Percentiles rank a stretch among this genome's conserved stretches.
These are phyloP conservation scores for Telmatherina bonti DNA, from an alignment of 2,797 vertebrate species.

Conservation along the genomic window DNA sequence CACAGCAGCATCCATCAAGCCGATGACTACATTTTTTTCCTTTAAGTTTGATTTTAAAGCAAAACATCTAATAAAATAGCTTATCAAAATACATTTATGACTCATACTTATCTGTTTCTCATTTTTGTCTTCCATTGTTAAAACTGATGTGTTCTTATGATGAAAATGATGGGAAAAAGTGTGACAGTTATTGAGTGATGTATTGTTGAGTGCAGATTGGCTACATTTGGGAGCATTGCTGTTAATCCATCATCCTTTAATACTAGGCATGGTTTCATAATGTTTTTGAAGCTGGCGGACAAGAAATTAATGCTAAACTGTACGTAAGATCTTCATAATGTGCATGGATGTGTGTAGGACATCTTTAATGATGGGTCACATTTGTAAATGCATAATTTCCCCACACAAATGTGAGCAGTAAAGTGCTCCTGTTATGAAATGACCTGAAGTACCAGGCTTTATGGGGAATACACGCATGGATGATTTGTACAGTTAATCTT, in stretches of 20 bases:
- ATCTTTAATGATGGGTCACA: background rate
- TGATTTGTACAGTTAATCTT: constrained; percentile 48
- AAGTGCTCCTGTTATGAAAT: background rate
- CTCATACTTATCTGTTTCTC: too few species aligned
- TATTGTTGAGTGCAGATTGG: background rate
- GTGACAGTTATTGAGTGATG: too few species aligned
- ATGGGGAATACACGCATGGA: constrained; percentile 11
- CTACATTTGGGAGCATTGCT: background rate
- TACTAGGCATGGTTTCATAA: background rate
- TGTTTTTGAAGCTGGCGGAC: background rate
- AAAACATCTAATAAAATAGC: too few species aligned
- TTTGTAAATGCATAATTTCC: background rate
- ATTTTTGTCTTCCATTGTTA: background rate
- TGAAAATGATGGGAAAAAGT: background rate
- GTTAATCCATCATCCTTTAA: too few species aligned
- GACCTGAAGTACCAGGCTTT: background rate
- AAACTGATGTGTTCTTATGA: background rate
- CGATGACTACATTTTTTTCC: too few species aligned
- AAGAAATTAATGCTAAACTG: background rate
- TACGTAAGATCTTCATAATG: background rate
- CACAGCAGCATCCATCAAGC: too few species aligned
- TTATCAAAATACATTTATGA: too few species aligned
- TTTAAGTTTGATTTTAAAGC: too few species aligned
- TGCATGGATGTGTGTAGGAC: background rate
- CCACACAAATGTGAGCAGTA: background rate